Percentiles rank a stretch among this genome's conserved stretches.
phyloP scores from a whole-genome alignment of 2,888 invertebrate genomes.

The Chalcosyrphus nemorum region DNA sequence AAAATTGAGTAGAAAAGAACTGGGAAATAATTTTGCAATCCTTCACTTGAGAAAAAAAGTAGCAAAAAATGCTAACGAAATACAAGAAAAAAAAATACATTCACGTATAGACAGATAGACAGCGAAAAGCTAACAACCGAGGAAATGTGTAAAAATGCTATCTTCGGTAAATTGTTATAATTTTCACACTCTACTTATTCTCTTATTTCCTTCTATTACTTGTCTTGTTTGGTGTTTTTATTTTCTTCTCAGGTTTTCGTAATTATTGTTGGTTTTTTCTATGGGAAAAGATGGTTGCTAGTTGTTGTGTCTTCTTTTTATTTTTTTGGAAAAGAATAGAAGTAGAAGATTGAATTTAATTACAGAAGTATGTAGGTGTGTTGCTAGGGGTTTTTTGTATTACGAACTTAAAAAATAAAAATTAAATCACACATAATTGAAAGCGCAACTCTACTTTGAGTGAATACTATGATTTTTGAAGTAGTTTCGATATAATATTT shows the following conservation, averaged over 20 bases:
- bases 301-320: no score
- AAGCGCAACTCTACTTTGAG: background rate
- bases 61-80: background rate
- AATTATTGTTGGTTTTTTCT: background rate
- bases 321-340: background rate
- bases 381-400: background rate
- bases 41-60: background rate
- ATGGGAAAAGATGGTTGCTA: constrained; percentile 1
- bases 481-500: background rate
- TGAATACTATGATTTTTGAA: background rate
- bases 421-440: background rate
- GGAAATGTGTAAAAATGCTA: constrained; percentile 54
- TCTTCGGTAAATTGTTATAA: constrained; percentile 71
- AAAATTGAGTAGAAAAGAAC: constrained; percentile 34
- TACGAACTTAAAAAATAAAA: background rate
- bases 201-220: constrained; percentile 57
- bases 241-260: background rate
- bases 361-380: constrained; percentile 36
- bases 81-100: background rate
- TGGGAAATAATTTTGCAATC: constrained; percentile 45
- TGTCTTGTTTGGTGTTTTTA: constrained; percentile 13
- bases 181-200: constrained; percentile 71
- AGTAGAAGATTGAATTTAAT: constrained; percentile 37
- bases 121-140: constrained; percentile 52
- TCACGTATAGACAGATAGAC: constrained; percentile 12